Conservation (phyloP, 92 coral and sea anemone genomes). For the Umimayanthus kanabou region DNA sequence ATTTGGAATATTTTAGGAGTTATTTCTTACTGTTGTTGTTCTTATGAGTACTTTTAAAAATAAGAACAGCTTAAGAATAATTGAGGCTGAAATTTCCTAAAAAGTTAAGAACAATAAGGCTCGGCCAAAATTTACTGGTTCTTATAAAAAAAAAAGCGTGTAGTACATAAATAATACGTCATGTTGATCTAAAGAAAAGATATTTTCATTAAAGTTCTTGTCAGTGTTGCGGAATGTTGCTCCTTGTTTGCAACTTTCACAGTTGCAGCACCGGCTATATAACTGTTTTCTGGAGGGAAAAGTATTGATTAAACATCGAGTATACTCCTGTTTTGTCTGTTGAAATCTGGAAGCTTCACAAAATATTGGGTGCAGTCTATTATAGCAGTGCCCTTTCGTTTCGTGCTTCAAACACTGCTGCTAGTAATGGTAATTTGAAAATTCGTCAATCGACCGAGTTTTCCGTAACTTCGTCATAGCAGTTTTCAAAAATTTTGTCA, state of each 20-base stretch:
- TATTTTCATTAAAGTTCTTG: neutral
- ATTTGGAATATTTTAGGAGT: too few species aligned
- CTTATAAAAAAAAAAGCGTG: too few species aligned
- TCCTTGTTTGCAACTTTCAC: neutral
- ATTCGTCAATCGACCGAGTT: neutral
- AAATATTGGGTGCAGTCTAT: too few species aligned
- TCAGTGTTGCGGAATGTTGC: neutral
- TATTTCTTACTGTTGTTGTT: too few species aligned
- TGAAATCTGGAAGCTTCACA: neutral
- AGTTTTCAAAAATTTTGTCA: neutral
- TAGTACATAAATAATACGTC: neutral
- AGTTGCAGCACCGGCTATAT: neutral
- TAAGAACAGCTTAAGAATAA: too few species aligned
- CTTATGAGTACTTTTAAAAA: too few species aligned
- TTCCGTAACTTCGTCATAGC: neutral
- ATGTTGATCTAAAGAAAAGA: neutral
- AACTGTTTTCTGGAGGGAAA: neutral
- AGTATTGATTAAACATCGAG: neutral
- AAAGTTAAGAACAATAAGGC: too few species aligned
- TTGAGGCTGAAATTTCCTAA: too few species aligned
- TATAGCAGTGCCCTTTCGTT: too few species aligned
- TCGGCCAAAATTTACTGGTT: too few species aligned
- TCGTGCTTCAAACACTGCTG: too few species aligned
- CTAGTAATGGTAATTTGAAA: neutral
- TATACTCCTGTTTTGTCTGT: neutral